Conservation (phyloP, 2,888 invertebrate genomes). For the Venustoraphidia nigricollis region DNA sequence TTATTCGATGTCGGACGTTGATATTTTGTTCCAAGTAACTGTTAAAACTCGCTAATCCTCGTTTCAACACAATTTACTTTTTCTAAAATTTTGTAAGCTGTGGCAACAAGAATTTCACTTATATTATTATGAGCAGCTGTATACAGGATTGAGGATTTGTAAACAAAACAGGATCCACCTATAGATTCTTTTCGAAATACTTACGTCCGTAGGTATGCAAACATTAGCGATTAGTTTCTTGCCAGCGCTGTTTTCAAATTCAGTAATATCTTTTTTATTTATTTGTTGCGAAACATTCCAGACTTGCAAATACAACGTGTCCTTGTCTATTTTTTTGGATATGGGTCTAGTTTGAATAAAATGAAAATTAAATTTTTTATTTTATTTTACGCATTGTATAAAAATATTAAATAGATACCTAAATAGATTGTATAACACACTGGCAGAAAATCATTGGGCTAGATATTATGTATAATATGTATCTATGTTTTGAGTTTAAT, state of each 20-base stretch:
- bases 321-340: slow-evolving; percentile 50
- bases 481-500: slow-evolving; percentile 6
- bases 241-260: slow-evolving; percentile 84
- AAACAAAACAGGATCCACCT: background rate
- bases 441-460: slow-evolving; percentile 7
- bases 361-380: too few relatives aligned
- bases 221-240: slow-evolving; percentile 91
- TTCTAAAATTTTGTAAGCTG: too few relatives aligned
- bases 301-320: slow-evolving; percentile 64
- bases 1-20: too few relatives aligned
- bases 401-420: slow-evolving; percentile 16
- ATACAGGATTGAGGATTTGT: too few relatives aligned
- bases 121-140: too few relatives aligned
- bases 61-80: too few relatives aligned
- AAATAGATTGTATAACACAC: background rate
- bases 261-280: slow-evolving; percentile 85
- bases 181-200: slow-evolving; percentile 8
- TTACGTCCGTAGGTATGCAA: slow-evolving; percentile 69
- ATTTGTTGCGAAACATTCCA: slow-evolving; percentile 85
- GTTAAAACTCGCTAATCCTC: too few relatives aligned
- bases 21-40: too few relatives aligned
- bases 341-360: slow-evolving; percentile 42
- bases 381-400: too few relatives aligned
- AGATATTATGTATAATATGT: slow-evolving; percentile 4
- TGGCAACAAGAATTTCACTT: too few relatives aligned